Evolutionary conservation across 2,113 vertebrate genomes (phyloP).

Genomic region (Notothenia rossii): DNA sequence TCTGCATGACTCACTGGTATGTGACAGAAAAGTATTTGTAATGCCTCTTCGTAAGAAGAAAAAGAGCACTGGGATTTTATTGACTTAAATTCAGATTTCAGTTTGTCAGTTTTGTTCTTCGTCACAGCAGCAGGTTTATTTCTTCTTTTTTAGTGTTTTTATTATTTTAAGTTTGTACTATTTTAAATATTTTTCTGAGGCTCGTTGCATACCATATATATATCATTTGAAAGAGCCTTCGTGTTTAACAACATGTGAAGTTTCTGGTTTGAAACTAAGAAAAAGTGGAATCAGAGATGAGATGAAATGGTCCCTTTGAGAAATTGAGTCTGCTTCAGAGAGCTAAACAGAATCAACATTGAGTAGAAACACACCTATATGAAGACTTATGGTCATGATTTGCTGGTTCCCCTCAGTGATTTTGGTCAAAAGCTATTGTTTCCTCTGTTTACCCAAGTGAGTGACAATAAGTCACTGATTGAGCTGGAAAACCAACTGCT

Average conservation of each 20-base stretch:
- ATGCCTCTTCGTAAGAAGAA: conserved; percentile 19
- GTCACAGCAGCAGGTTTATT: not conserved
- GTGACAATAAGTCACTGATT: not conserved
- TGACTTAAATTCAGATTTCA: conserved; percentile 1
- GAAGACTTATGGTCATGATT: not conserved
- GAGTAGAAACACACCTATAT: not conserved
- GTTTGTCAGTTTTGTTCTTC: not conserved
- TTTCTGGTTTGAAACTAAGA: not conserved
- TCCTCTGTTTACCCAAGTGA: not conserved
- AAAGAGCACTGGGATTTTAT: not conserved
- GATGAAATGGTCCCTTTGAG: not conserved
- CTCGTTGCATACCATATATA: not conserved
- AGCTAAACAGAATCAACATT: not conserved
- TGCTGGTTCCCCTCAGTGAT: not conserved
- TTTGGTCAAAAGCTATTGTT: not conserved
- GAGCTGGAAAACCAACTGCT: not conserved
- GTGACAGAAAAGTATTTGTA: conserved; percentile 23
- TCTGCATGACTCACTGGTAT: conserved; percentile 33
- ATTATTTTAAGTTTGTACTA: not conserved
- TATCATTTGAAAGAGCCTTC: not conserved
- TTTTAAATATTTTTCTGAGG: not conserved
- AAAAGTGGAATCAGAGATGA: not conserved
- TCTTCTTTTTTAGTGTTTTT: not conserved
- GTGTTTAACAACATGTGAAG: not conserved
- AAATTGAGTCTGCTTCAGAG: not conserved